These are phyloP conservation scores for Nestor notabilis DNA, from an alignment of 2,113 vertebrate genomes.

Conservation along the genomic window DNA sequence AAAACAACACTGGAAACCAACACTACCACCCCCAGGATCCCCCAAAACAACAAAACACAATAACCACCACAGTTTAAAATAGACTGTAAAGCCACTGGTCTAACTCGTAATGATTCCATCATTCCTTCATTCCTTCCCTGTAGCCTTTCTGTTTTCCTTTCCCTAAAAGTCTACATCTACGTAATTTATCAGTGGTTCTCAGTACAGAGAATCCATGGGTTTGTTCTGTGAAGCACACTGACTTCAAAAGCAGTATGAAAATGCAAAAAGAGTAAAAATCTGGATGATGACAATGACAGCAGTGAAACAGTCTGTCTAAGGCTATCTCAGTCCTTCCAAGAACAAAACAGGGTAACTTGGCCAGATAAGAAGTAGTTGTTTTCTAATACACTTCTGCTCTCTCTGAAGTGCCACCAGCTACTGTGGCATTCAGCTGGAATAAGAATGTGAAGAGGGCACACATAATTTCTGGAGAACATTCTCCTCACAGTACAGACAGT, in stretches of 20 bases:
- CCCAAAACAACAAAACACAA: neutral
- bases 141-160: neutral
- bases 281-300: neutral
- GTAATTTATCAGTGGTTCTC: neutral
- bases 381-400: neutral
- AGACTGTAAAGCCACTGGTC: neutral
- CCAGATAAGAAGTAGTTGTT: neutral
- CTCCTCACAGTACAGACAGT: neutral
- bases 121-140: neutral
- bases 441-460: accelerated
- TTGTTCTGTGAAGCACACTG: neutral
- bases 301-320: neutral
- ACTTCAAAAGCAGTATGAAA: neutral
- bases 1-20: neutral
- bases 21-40: neutral
- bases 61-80: neutral
- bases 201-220: neutral
- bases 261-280: neutral
- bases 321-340: neutral
- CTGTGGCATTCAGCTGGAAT: neutral
- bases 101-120: neutral
- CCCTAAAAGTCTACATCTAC: neutral
- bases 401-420: neutral
- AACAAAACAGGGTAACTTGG: neutral
- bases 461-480: neutral